Conservation (phyloP, 2,113 vertebrate species). For the Scophthalmus maximus region DNA sequence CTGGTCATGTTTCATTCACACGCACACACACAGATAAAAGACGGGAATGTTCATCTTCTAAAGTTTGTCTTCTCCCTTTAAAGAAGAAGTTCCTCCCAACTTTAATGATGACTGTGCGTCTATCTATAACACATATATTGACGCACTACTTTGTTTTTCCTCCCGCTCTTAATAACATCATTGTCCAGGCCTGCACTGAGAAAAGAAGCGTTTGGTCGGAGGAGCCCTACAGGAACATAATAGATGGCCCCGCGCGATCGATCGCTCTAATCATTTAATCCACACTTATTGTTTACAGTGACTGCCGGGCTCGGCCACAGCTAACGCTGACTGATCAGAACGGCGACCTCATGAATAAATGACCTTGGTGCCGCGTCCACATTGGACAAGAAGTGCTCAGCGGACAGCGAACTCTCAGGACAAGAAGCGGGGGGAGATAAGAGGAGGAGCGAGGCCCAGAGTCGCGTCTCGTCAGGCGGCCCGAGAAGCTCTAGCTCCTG, state of each 20-base stretch:
- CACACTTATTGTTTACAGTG: constrained; percentile 46
- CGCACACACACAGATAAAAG: neutral
- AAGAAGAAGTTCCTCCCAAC: neutral
- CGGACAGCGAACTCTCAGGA: constrained; percentile 13
- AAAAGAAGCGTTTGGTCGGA: neutral
- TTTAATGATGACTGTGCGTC: constrained; percentile 12
- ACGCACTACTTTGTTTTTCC: neutral
- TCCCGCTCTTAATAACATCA: constrained; percentile 7
- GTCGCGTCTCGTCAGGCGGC: neutral
- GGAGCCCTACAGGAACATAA: constrained; percentile 27
- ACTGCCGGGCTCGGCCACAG: constrained; percentile 43
- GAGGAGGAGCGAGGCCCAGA: neutral
- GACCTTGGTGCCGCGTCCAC: constrained; percentile 14
- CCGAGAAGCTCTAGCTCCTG: neutral
- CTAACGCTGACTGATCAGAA: constrained; percentile 57
- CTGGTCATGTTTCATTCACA: neutral
- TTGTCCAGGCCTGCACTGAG: neutral
- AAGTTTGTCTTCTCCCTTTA: neutral
- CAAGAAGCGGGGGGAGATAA: constrained; percentile 8
- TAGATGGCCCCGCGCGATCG: constrained; percentile 19
- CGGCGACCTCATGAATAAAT: constrained; percentile 50
- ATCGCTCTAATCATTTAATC: constrained; percentile 52
- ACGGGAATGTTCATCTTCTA: neutral
- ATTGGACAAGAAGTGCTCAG: constrained; percentile 30
- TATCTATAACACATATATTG: constrained; percentile 15